A percentile compares a stretch with the other conserved stretches of the same genome.
phyloP scores from a whole-genome alignment of 1,140 invertebrate species.

The Monomorium pharaonis region DNA sequence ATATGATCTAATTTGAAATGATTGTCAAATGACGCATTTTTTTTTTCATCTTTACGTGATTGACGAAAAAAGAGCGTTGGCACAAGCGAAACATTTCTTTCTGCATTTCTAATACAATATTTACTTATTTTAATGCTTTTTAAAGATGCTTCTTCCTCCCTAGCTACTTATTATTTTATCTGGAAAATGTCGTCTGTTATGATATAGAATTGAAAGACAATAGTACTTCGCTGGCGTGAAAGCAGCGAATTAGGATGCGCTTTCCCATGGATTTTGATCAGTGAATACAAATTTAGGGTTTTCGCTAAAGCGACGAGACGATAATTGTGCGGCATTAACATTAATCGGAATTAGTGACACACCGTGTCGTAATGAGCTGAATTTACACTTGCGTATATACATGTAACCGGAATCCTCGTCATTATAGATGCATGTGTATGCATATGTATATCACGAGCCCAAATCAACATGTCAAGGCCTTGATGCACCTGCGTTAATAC shows the following conservation, averaged over 20 bases:
- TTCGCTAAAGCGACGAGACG: slow-evolving; percentile 15
- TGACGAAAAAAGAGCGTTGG: not conserved
- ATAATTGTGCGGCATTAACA: slow-evolving; percentile 57
- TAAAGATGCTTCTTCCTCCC: not conserved
- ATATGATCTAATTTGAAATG: too few relatives aligned
- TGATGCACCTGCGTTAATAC: slow-evolving; percentile 67
- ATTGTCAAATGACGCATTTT: not conserved
- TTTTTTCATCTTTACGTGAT: too few relatives aligned
- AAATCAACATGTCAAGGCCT: slow-evolving; percentile 73
- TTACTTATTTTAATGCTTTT: not conserved
- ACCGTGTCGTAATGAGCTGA: slow-evolving; percentile 59
- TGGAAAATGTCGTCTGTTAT: not conserved
- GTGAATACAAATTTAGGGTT: slow-evolving; percentile 26
- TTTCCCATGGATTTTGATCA: slow-evolving; percentile 14
- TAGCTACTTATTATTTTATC: not conserved
- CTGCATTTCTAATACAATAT: too few relatives aligned
- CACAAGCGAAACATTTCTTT: not conserved
- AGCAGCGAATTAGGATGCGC: not conserved
- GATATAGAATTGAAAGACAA: not conserved
- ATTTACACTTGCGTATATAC: slow-evolving; percentile 68
- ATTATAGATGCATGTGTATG: slow-evolving; percentile 53
- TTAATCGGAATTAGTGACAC: slow-evolving; percentile 61
- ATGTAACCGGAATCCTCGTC: slow-evolving; percentile 32
- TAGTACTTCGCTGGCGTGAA: not conserved
- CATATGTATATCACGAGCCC: slow-evolving; percentile 52